Evolutionary conservation across 2,888 invertebrate genomes (phyloP).

Genomic region (Folsomia manolachei): DNA sequence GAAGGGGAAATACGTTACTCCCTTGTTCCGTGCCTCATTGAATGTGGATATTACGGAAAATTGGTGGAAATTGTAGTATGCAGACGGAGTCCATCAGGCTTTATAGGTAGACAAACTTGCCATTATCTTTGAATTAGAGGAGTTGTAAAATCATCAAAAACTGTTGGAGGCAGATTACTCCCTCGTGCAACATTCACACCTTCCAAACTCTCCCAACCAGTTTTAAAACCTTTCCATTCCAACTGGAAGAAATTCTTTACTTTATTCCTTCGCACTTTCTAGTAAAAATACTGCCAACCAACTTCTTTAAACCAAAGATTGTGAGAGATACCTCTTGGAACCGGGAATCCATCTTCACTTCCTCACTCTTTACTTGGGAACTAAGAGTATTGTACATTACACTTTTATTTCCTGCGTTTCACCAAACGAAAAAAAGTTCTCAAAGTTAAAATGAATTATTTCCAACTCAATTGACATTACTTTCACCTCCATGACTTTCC

Average conservation of each 20-base stretch:
- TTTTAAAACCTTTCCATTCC: not conserved
- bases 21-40: not conserved
- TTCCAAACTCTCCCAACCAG: conserved; percentile 15
- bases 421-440: not conserved
- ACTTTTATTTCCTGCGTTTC: not conserved
- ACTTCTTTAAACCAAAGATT: no score
- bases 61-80: not conserved
- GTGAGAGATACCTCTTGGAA: not conserved
- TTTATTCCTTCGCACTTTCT: no score
- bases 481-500: not conserved
- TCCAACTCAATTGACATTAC: conserved; percentile 20
- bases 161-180: conserved; percentile 32
- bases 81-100: conserved; percentile 12
- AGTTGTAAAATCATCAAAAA: conserved; percentile 49
- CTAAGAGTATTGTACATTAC: not conserved
- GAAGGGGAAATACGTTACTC: not conserved
- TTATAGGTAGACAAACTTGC: conserved; percentile 18
- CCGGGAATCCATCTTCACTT: not conserved
- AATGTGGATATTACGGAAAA: not conserved
- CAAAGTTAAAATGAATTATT: conserved; percentile 17
- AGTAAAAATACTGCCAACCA: no score
- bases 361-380: no score
- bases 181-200: conserved; percentile 43
- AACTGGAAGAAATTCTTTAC: no score
- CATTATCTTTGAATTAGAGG: conserved; percentile 46